These are phyloP conservation scores for Epinephelus malabaricus DNA, from an alignment of 2,797 vertebrate species.

Conservation along the genomic window DNA sequence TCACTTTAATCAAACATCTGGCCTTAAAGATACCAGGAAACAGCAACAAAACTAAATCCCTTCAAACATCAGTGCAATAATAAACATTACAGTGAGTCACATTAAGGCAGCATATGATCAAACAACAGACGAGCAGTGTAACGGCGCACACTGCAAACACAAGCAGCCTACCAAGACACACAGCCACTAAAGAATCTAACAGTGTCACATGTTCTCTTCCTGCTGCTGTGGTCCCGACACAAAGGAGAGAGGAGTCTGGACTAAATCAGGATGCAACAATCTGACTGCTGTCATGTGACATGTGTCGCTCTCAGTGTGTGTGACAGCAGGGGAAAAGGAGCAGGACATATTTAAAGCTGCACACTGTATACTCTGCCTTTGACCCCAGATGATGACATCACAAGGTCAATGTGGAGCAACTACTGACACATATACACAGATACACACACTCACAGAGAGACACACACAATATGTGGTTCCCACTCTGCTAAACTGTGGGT, in stretches of 20 bases:
- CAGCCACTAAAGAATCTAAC: too few relatives aligned
- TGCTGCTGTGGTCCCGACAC: too few relatives aligned
- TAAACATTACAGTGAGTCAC: neutral
- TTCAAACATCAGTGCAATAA: neutral
- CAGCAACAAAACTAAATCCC: neutral
- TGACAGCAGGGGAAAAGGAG: too few relatives aligned
- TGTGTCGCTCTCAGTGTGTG: too few relatives aligned
- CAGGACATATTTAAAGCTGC: too few relatives aligned
- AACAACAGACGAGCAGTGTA: neutral
- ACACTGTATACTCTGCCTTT: neutral
- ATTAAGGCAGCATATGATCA: neutral
- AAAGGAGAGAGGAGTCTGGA: too few relatives aligned
- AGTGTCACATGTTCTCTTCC: too few relatives aligned
- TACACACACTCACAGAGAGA: neutral
- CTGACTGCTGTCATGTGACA: neutral
- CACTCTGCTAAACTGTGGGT: constrained; percentile 36
- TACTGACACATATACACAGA: constrained; percentile 14
- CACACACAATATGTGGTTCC: constrained; percentile 26
- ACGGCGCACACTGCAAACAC: too few relatives aligned
- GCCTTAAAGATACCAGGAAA: neutral
- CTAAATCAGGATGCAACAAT: too few relatives aligned
- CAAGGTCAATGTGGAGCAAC: constrained; percentile 23
- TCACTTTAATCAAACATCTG: neutral
- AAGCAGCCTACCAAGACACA: too few relatives aligned
- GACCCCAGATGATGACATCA: neutral